Percentiles rank a stretch among this genome's conserved stretches.
Evolutionary conservation across 2,888 invertebrate genomes (phyloP).

Genomic region (Lysandra bellargus): DNA sequence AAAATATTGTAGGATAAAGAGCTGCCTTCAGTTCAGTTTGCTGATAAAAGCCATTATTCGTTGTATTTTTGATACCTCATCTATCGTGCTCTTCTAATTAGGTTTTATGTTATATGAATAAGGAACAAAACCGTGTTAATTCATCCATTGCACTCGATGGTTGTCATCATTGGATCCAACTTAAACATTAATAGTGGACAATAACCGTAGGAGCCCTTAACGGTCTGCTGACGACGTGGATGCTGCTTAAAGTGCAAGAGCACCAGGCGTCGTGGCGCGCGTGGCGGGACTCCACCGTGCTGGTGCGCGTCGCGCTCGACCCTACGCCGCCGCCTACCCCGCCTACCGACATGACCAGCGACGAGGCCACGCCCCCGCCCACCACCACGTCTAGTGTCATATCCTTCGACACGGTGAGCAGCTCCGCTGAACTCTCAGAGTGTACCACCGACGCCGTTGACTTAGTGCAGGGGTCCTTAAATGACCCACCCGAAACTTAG

Average conservation of each 20-base stretch:
- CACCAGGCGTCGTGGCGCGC: constrained; percentile 73
- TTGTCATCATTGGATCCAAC: no score
- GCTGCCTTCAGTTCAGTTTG: no score
- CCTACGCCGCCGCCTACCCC: constrained; percentile 47
- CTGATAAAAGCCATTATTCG: no score
- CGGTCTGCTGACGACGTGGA: constrained; percentile 74
- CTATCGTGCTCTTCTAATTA: no score
- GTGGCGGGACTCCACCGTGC: constrained; percentile 72
- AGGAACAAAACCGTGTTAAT: no score
- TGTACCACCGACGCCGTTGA: constrained; percentile 64
- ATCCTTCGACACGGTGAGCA: constrained; percentile 45
- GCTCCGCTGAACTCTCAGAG: constrained; percentile 53
- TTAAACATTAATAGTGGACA: no score
- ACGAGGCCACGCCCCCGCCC: constrained; percentile 52
- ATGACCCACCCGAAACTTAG: constrained; percentile 45
- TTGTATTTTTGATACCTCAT: no score
- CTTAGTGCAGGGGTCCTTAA: neutral
- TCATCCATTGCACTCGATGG: no score
- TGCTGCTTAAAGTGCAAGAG: constrained; percentile 75
- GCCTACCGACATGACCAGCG: constrained; percentile 50
- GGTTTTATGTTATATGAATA: no score
- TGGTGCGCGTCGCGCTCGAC: constrained; percentile 67
- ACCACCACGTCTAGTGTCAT: neutral
- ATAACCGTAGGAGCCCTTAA: constrained; percentile 62
- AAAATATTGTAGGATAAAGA: no score